Conservation (phyloP, 2,797 vertebrate species). For the Leptodactylus fallax region DNA sequence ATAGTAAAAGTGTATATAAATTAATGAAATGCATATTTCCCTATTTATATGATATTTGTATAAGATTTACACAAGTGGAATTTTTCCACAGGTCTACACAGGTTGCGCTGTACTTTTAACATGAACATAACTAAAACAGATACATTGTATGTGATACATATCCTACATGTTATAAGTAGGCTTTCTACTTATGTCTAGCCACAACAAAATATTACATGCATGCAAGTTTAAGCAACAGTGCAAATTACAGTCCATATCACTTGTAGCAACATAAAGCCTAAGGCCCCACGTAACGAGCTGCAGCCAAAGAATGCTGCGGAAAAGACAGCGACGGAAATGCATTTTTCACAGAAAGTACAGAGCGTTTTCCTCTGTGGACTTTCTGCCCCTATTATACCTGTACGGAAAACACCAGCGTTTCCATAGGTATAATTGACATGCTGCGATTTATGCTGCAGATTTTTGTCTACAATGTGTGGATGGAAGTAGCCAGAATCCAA, state of each 20-base stretch:
- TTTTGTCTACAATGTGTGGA: too few relatives aligned
- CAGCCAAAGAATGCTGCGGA: too few relatives aligned
- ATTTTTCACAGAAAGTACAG: too few relatives aligned
- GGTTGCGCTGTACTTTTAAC: background rate
- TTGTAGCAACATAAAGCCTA: background rate
- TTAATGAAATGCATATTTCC: background rate
- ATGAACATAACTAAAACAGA: background rate
- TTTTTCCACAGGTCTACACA: slow-evolving; percentile 3
- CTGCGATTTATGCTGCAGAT: too few relatives aligned
- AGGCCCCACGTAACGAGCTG: too few relatives aligned
- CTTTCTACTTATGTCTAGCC: slow-evolving; percentile 38
- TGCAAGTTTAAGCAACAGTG: slow-evolving; percentile 28
- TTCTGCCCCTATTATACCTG: too few relatives aligned
- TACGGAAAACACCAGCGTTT: too few relatives aligned
- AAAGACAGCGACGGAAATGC: too few relatives aligned
- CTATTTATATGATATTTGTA: background rate
- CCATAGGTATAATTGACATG: too few relatives aligned
- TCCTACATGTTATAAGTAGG: slow-evolving; percentile 5
- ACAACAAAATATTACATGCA: slow-evolving; percentile 31
- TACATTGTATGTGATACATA: background rate
- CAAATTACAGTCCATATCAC: background rate
- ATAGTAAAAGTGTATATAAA: background rate
- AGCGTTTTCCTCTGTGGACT: too few relatives aligned
- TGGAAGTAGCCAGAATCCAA: too few relatives aligned
- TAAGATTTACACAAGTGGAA: background rate